Conservation (phyloP, 2,113 vertebrate species). For the Oceanodroma tethys region DNA sequence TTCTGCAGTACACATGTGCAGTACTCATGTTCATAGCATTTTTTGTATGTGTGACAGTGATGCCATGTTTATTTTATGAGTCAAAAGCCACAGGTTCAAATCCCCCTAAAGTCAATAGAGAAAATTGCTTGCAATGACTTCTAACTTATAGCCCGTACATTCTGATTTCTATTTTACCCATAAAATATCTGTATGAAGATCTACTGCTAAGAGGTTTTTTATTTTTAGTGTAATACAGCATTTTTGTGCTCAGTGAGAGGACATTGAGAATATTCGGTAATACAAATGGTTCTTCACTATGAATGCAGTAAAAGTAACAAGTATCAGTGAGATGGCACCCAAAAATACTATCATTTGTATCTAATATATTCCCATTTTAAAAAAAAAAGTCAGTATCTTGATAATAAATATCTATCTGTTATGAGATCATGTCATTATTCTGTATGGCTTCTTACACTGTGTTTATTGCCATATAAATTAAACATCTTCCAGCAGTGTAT, state of each 20-base stretch:
- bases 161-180: neutral
- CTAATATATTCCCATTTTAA: neutral
- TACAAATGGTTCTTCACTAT: neutral
- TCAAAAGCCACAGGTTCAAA: neutral
- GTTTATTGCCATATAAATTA: neutral
- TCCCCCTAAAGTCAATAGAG: neutral
- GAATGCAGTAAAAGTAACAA: neutral
- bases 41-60: neutral
- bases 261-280: neutral
- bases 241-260: neutral
- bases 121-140: neutral
- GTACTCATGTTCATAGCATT: neutral
- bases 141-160: neutral
- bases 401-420: neutral
- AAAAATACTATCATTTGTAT: neutral
- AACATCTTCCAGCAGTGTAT: neutral
- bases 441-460: neutral
- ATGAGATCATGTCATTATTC: neutral
- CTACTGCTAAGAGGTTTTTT: neutral
- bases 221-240: neutral
- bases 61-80: neutral
- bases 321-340: neutral
- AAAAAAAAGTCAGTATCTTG: neutral
- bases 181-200: neutral
- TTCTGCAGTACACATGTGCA: neutral